phyloP scores from a whole-genome alignment of 2,113 vertebrate genomes.

The Tylochromis polylepis region DNA sequence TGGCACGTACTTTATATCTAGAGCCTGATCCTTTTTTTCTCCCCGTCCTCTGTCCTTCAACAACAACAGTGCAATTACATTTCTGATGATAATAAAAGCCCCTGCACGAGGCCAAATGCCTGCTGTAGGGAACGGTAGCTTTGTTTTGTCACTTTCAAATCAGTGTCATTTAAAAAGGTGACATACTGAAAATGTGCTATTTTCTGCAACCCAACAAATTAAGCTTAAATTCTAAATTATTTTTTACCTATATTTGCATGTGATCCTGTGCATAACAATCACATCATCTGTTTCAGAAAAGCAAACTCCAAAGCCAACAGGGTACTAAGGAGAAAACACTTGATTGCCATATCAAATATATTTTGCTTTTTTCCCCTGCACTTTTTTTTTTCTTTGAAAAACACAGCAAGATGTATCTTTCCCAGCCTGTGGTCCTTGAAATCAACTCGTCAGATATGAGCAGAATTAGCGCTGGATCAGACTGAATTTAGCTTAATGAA shows the following conservation, averaged over 20 bases:
- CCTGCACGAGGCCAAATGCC: slow-evolving; percentile 42
- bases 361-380: neutral
- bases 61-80: slow-evolving; percentile 71
- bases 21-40: slow-evolving; percentile 22
- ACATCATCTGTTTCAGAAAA: neutral
- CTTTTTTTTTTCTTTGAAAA: neutral
- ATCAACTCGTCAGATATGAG: slow-evolving; percentile 55
- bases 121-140: slow-evolving; percentile 10
- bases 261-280: neutral
- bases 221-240: neutral
- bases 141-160: neutral
- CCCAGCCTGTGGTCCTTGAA: slow-evolving; percentile 47
- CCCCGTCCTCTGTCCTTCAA: slow-evolving; percentile 64
- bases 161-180: neutral
- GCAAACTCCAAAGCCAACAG: neutral
- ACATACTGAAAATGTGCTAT: neutral
- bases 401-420: slow-evolving; percentile 8
- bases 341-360: neutral
- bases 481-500: slow-evolving; percentile 60
- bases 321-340: neutral
- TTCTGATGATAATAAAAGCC: slow-evolving; percentile 61
- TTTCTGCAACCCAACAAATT: neutral
- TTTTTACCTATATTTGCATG: neutral
- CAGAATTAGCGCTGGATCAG: slow-evolving; percentile 56
- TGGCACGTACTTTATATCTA: slow-evolving; percentile 55